Base-by-base conservation (phyloP, 2,797 vertebrate genomes). In the Ctenopoma multispine region DNA sequence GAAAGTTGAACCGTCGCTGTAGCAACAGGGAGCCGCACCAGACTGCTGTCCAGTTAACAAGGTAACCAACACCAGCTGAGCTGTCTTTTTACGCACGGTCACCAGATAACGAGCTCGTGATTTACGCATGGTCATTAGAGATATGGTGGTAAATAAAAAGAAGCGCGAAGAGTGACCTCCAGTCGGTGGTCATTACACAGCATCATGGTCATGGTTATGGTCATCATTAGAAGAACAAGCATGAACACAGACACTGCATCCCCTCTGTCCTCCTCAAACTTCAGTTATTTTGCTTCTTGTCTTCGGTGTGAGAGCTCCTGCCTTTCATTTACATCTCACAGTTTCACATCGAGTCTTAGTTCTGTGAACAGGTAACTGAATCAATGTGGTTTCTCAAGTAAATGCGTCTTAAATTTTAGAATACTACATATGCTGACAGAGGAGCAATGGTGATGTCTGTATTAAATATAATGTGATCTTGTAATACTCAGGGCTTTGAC, bases 1-100 rank as follows among this genome's bases (percentile, higher is more conserved):
- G 18, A 24, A 63, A 62, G 47, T 47, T 50, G 41, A 64, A 59
- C 46, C 50, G 21, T 20, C 47, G 13, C 31, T 15, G 70, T 73
- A 48, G 63, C 64, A 41, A 72, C 66, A 65, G 53, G 67, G 60
- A 79, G 65, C 61, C 57, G 61, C 67, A 69, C 56, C 63, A 63
- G 27, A 53, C 77, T 51, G 57, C 78, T 56, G 69, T 54, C 49
- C 64, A 61, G 34, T 51, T 11, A 29, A 40, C 40, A 36, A 77
- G 84, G 84, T 86, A 79, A 81, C 14, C 51, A 11, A 21, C 34
- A 7, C 4, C 31, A 8, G 64, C 48, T 24, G 60, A 63, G 24
- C 69, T 5, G 36, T n/a, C 4, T 50, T 36, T 69, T 53, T 65
- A 77, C 75, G 59, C 73, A 59, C 38, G 63, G 53, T 38, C 14